phyloP scores from a whole-genome alignment of 1,140 invertebrate species.

The Hypothenemus hampei region DNA sequence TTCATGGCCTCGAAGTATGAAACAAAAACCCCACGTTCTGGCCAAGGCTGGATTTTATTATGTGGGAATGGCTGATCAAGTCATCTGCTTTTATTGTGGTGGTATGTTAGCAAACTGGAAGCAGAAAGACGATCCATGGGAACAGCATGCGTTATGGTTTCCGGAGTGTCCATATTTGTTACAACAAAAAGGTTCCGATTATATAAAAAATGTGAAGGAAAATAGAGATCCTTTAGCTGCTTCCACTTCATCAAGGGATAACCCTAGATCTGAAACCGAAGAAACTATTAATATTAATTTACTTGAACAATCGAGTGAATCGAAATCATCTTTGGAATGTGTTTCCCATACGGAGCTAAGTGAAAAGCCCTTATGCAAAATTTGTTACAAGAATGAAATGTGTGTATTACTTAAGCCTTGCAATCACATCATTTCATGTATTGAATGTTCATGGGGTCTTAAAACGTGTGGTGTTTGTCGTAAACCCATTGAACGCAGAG shows the following conservation, averaged over 20 bases:
- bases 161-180: constrained; percentile 70
- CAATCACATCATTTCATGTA: constrained; percentile 84
- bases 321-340: too few relatives aligned
- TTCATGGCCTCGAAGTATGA: constrained; percentile 69
- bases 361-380: constrained; percentile 55
- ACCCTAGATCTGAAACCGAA: constrained; percentile 29
- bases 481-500: constrained; percentile 62
- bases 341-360: too few relatives aligned
- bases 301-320: constrained; percentile 6
- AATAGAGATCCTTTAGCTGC: constrained; percentile 15
- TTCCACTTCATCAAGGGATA: neutral
- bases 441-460: constrained; percentile 73
- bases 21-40: constrained; percentile 69
- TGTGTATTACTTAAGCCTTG: constrained; percentile 83
- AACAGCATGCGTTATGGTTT: constrained; percentile 83
- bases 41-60: constrained; percentile 88
- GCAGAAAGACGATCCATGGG: constrained; percentile 78
- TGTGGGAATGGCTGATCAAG: constrained; percentile 77
- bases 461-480: constrained; percentile 79
- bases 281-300: constrained; percentile 4
- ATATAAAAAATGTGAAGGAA: constrained; percentile 39
- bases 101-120: constrained; percentile 86
- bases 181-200: constrained; percentile 64
- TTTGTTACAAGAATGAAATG: constrained; percentile 75
- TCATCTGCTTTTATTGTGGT: constrained; percentile 81